Percentiles rank a stretch among this genome's conserved stretches.
These are phyloP conservation scores for Nasonia longicornis DNA, from an alignment of 1,140 invertebrate species.

Conservation along the genomic window DNA sequence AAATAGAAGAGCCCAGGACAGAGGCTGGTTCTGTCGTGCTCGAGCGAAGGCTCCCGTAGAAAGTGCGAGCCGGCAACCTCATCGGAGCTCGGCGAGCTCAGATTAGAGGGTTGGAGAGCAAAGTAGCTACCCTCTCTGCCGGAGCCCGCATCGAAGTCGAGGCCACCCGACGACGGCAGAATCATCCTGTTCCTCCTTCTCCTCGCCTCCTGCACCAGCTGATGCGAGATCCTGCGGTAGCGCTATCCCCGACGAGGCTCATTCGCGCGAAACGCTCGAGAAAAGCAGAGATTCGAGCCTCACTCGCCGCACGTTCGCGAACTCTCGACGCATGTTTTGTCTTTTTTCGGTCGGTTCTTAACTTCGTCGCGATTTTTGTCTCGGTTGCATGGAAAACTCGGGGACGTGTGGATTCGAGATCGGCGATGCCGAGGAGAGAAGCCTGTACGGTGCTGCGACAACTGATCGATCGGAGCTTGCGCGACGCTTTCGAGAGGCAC, in stretches of 20 bases:
- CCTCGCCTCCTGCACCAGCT: background rate
- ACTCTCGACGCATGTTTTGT: background rate
- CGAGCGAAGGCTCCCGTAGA: slow-evolving; percentile 1
- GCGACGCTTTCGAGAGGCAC: slow-evolving; percentile 25
- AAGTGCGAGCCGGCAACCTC: background rate
- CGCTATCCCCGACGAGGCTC: background rate
- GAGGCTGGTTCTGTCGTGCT: background rate
- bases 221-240: background rate
- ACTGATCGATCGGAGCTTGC: slow-evolving; percentile 53
- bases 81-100: slow-evolving; percentile 37
- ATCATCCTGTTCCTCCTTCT: slow-evolving; percentile 29
- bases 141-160: slow-evolving; percentile 18
- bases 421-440: background rate
- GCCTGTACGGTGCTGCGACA: background rate
- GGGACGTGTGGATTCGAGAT: background rate
- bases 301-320: background rate
- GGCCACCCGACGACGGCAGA: slow-evolving; percentile 29
- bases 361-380: background rate
- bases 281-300: background rate
- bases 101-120: slow-evolving; percentile 12
- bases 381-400: background rate
- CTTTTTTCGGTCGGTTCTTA: background rate
- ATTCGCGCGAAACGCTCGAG: background rate
- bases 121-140: slow-evolving; percentile 30
- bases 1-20: slow-evolving; percentile 30